These are phyloP conservation scores for Drosophila suzukii DNA, from an alignment of 1,140 invertebrate species.

Conservation along the genomic window DNA sequence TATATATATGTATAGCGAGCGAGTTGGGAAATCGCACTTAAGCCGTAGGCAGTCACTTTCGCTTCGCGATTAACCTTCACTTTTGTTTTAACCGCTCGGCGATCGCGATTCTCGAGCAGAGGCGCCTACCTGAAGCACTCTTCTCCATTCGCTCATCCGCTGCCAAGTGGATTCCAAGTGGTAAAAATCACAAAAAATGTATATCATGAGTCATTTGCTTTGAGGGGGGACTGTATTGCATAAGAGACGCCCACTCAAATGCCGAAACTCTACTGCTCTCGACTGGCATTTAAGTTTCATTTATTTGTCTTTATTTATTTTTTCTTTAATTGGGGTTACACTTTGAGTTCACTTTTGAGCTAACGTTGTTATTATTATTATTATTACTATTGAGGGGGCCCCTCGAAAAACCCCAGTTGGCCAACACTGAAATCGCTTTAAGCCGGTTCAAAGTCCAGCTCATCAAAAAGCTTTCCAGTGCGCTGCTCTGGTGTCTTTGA, in stretches of 20 bases:
- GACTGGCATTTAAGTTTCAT: slow-evolving; percentile 42
- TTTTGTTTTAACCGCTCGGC: slow-evolving; percentile 40
- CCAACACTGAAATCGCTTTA: slow-evolving; percentile 40
- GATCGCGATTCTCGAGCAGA: slow-evolving; percentile 55
- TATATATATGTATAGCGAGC: slow-evolving; percentile 23
- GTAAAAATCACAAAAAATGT: slow-evolving; percentile 13
- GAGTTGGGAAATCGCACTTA: slow-evolving; percentile 62
- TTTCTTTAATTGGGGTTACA: slow-evolving; percentile 75
- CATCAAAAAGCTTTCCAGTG: slow-evolving; percentile 38
- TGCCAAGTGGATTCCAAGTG: slow-evolving; percentile 26
- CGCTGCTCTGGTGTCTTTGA: slow-evolving; percentile 20
- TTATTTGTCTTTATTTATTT: slow-evolving; percentile 56
- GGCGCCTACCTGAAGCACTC: slow-evolving; percentile 64
- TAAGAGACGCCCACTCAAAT: slow-evolving; percentile 50
- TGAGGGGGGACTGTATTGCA: slow-evolving; percentile 36
- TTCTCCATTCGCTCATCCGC: slow-evolving; percentile 35
- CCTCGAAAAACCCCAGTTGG: slow-evolving; percentile 29
- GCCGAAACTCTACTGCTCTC: slow-evolving; percentile 37
- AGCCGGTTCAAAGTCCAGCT: slow-evolving; percentile 47
- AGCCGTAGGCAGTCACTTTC: slow-evolving; percentile 59
- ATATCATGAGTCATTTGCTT: slow-evolving; percentile 33
- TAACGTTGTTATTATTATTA: slow-evolving; percentile 45
- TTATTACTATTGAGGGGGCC: slow-evolving; percentile 29
- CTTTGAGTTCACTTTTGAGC: slow-evolving; percentile 58
- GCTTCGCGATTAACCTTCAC: slow-evolving; percentile 74